phyloP scores from a whole-genome alignment of 37 sponge, comb jelly and placozoan genomes.

The Ianthella basta region DNA sequence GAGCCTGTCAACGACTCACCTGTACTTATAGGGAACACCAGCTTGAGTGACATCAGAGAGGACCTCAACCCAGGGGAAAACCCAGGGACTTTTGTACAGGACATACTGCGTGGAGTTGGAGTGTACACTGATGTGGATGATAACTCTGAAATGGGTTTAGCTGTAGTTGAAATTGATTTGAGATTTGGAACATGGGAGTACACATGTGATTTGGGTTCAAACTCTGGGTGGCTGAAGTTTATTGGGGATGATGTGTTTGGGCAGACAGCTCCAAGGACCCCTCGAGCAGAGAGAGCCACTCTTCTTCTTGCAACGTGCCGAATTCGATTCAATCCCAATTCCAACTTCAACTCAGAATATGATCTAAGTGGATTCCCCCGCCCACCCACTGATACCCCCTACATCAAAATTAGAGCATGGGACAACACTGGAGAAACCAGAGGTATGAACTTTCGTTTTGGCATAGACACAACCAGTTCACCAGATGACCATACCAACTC shows the following conservation, averaged over 20 bases:
- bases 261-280: conserved; percentile 63
- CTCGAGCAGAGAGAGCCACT: conserved; percentile 68
- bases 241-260: conserved; percentile 68
- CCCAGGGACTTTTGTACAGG: conserved; percentile 38
- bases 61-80: conserved; percentile 43
- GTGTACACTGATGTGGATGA: conserved; percentile 65
- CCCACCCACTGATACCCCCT: conserved; percentile 60
- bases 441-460: conserved; percentile 44
- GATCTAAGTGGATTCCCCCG: conserved; percentile 60
- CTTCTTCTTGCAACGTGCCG: conserved; percentile 61
- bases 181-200: conserved; percentile 83
- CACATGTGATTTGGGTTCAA: conserved; percentile 64
- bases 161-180: conserved; percentile 66
- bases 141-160: conserved; percentile 44
- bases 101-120: conserved; percentile 26
- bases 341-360: conserved; percentile 79
- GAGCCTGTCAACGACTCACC: conserved; percentile 89
- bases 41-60: conserved; percentile 55
- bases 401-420: conserved; percentile 80
- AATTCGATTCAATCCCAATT: conserved; percentile 70
- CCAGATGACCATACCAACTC: conserved; percentile 83
- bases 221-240: conserved; percentile 55
- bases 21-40: conserved; percentile 24
- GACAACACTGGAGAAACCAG: conserved; percentile 59
- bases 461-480: conserved; percentile 73